These are phyloP conservation scores for Arctia plantaginis DNA, from an alignment of 2,888 invertebrate species.

Conservation along the genomic window DNA sequence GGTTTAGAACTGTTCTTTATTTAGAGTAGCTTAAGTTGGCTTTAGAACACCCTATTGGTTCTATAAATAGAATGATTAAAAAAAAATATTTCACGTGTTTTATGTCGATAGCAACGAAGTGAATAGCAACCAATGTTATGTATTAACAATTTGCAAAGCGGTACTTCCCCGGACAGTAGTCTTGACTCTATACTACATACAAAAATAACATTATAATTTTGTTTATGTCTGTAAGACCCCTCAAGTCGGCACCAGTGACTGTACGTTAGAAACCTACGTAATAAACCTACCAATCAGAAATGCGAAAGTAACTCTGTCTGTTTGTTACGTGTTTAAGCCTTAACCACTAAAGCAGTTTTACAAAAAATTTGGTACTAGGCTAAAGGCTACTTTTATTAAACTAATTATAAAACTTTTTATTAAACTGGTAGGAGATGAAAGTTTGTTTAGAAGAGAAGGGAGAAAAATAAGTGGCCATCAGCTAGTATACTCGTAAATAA, in stretches of 20 bases:
- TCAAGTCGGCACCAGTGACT: neutral
- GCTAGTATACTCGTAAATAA: too few species aligned
- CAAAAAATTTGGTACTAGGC: neutral
- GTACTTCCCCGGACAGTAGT: neutral
- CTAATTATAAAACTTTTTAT: too few species aligned
- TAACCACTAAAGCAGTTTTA: neutral
- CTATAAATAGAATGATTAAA: neutral
- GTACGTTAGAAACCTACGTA: neutral
- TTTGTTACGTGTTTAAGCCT: neutral
- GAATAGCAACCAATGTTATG: neutral
- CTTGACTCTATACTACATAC: neutral
- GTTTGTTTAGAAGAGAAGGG: neutral
- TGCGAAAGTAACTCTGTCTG: neutral
- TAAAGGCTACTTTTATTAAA: too few species aligned
- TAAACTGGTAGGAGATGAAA: neutral
- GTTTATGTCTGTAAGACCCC: neutral
- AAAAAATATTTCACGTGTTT: neutral
- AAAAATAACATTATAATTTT: neutral
- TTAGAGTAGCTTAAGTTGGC: too few species aligned
- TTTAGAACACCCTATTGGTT: too few species aligned
- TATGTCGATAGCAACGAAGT: neutral
- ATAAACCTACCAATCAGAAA: neutral
- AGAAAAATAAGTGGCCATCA: neutral
- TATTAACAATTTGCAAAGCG: neutral
- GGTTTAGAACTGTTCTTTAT: too few species aligned